Evolutionary conservation across 2,113 vertebrate genomes (phyloP), one percentile per base, ranked within the genome.

Genomic region (Mesitornis unicolor): DNA sequence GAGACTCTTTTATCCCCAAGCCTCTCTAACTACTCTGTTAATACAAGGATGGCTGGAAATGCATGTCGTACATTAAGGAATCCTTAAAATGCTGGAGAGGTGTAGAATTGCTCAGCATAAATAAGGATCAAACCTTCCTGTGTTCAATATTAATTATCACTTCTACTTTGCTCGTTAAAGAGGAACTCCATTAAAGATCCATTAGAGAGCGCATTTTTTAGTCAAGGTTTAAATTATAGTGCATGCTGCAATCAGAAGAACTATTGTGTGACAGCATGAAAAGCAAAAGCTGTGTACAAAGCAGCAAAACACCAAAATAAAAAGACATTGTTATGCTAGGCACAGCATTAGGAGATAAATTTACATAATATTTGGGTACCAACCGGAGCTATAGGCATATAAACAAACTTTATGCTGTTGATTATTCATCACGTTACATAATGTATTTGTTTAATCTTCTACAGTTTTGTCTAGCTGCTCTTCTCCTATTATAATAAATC

Each of bases 191-290:
- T 83, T 83, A 79, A 68, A 53, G 56, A 59, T 43, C 50, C 74
- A 94, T 88, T 88, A 91, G 26, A 75, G 36, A 42, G 28, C 29
- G 43, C 24, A 36, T 75, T 84, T 93, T 90, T 87, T 50, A 94
- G 93, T 90, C 87, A 93, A 90, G 61, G 50, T 13, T 93, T 79
- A 79, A 90, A 93, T 87, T 90, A 87, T 6, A 84, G 61, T 45
- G 54, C 67, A 79, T 28, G 17, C 43, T 65, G 73, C 73, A 90
- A 93, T 95, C 61, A 75, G 40, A 85, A 51, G 42, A 78, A 43
- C 67, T 70, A 79, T 60, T 87, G 87, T 90, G 56, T 50, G n/a
- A 43, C 38, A 83, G 60, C 60, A 74, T 16, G 19, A 90, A 43
- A 53, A 59, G 38, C 60, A 87, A 64, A 74, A 87, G 50, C 54